Percentiles rank a stretch among this genome's conserved stretches.
phyloP scores from a whole-genome alignment of 1,140 invertebrate genomes.

The Meloidogyne hapla region DNA sequence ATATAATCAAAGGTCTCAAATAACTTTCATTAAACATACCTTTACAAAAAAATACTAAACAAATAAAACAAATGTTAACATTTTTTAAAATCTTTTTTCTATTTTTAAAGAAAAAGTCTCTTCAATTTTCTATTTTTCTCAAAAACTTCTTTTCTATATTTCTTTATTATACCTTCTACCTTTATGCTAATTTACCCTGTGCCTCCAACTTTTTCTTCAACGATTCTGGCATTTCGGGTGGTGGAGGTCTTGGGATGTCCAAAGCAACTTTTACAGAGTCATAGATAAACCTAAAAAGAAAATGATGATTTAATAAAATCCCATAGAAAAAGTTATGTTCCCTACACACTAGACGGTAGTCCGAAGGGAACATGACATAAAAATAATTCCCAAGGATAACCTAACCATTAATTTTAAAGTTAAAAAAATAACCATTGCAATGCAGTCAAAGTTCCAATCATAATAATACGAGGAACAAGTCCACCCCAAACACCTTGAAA shows the following conservation, averaged over 20 bases:
- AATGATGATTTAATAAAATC: not conserved
- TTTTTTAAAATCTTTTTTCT: not conserved
- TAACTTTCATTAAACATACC: slow-evolving; percentile 3
- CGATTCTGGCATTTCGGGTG: slow-evolving; percentile 94
- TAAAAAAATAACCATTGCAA: slow-evolving; percentile 77
- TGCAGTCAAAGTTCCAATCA: slow-evolving; percentile 98
- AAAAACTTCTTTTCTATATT: not conserved
- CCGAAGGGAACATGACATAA: too few relatives aligned
- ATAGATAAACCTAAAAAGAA: slow-evolving; percentile 80
- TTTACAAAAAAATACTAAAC: not conserved
- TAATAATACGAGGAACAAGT: slow-evolving; percentile 91
- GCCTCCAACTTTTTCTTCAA: slow-evolving; percentile 77
- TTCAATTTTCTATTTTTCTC: not conserved
- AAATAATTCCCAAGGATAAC: too few relatives aligned
- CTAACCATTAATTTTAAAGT: not conserved
- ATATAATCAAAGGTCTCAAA: not conserved
- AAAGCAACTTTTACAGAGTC: slow-evolving; percentile 74
- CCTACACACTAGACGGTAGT: too few relatives aligned
- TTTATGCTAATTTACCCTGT: not conserved
- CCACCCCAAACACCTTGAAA: slow-evolving; percentile 86
- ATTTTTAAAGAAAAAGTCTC: not conserved
- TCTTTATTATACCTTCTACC: not conserved
- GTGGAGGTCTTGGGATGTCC: slow-evolving; percentile 90
- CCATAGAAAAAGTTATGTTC: too few relatives aligned
- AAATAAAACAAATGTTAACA: slow-evolving; percentile 13